A percentile compares a stretch with the other conserved stretches of the same genome.
These are phyloP conservation scores for Leptarthrus brevirostris DNA, from an alignment of 2,888 invertebrate species.

Conservation along the genomic window DNA sequence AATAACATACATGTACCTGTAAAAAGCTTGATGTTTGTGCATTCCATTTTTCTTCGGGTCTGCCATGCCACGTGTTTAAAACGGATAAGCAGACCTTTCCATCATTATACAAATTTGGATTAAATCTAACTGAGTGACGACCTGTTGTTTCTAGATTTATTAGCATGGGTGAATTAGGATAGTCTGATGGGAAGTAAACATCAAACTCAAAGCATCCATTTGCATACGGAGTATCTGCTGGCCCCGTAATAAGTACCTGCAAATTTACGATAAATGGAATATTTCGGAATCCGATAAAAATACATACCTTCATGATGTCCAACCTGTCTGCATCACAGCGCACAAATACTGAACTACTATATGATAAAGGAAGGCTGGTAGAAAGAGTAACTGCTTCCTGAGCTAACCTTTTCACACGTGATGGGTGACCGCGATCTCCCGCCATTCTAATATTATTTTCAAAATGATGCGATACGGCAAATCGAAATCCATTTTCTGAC, in stretches of 20 bases:
- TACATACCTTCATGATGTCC: slow-evolving; percentile 90
- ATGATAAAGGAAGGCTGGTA: slow-evolving; percentile 90
- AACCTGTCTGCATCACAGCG: slow-evolving; percentile 93
- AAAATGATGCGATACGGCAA: slow-evolving; percentile 90
- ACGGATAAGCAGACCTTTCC: slow-evolving; percentile 96
- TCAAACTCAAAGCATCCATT: slow-evolving; percentile 93
- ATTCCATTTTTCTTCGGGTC: slow-evolving; percentile 98
- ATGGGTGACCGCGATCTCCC: slow-evolving; percentile 86
- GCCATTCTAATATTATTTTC: slow-evolving; percentile 87
- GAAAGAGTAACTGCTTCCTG: slow-evolving; percentile 95
- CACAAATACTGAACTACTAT: slow-evolving; percentile 94
- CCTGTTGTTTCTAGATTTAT: slow-evolving; percentile 92
- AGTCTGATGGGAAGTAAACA: slow-evolving; percentile 88
- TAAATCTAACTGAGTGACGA: slow-evolving; percentile 88
- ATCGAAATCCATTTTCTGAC: slow-evolving; percentile 79
- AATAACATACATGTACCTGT: slow-evolving; percentile 68
- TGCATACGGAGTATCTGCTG: slow-evolving; percentile 91
- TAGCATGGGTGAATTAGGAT: slow-evolving; percentile 87
- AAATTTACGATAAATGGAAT: too few species aligned
- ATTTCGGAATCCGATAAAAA: too few species aligned
- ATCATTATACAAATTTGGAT: slow-evolving; percentile 94
- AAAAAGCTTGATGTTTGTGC: slow-evolving; percentile 94
- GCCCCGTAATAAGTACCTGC: slow-evolving; percentile 90
- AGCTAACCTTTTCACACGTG: slow-evolving; percentile 89
- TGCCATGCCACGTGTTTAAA: slow-evolving; percentile 95